phyloP scores from a whole-genome alignment of 2,888 invertebrate genomes.

The Ornithoptera priamus region DNA sequence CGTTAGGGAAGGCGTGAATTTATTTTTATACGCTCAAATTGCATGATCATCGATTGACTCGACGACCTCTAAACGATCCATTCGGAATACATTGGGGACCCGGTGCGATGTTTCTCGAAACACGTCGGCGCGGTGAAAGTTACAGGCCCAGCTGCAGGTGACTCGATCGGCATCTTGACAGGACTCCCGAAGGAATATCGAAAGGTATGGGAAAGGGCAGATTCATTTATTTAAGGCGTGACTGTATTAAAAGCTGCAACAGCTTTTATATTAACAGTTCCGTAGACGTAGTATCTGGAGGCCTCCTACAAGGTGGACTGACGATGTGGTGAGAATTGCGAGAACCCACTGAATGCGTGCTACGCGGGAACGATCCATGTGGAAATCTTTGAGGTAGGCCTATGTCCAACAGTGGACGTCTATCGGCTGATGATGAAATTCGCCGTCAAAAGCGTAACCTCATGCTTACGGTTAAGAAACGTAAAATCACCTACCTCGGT shows the following conservation, averaged over 20 bases:
- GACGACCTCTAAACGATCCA: conserved; percentile 25
- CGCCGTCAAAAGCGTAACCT: too few species aligned
- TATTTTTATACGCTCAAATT: conserved; percentile 22
- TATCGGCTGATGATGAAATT: too few species aligned
- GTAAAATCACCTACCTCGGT: too few species aligned
- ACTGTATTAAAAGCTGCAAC: conserved; percentile 28
- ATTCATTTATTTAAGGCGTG: conserved; percentile 27
- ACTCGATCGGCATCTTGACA: conserved; percentile 21
- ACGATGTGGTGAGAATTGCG: too few species aligned
- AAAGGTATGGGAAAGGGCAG: conserved; percentile 19
- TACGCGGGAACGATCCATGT: too few species aligned
- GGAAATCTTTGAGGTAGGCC: too few species aligned
- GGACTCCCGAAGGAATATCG: conserved; percentile 7
- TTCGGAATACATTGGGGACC: conserved; percentile 25
- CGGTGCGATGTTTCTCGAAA: conserved; percentile 23
- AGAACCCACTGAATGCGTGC: too few species aligned
- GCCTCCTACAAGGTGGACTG: too few species aligned
- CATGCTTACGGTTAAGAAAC: too few species aligned
- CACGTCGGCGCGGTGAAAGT: conserved; percentile 18
- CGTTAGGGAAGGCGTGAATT: conserved; percentile 27
- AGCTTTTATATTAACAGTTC: neutral
- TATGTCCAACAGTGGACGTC: too few species aligned
- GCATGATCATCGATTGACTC: conserved; percentile 20
- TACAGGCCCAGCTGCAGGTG: conserved; percentile 9
- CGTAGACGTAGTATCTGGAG: too few species aligned